Base-by-base conservation (phyloP, 2,797 vertebrate species). In the Acanthurus lineatus region DNA sequence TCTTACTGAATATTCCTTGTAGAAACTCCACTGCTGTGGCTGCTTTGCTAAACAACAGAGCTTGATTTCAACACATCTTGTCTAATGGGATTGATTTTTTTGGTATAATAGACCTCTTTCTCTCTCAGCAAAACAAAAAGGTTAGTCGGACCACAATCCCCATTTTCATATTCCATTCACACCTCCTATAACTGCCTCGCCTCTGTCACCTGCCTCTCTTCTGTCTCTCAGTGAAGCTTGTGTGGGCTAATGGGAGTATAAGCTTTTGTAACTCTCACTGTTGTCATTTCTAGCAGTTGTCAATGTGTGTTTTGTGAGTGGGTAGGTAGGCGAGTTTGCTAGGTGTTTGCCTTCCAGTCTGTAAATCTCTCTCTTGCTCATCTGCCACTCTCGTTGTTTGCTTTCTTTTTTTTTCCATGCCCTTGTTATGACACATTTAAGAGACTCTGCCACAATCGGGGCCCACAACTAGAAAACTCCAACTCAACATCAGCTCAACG, bases 21-120 rank as follows among this genome's bases (percentile, higher is more conserved):
- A 73, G 86, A 79, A 69, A 47, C 77, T 74, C 48, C 20, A 28
- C 73, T 11, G 42, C 16, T 32, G 73, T 72, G 40, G 54, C 71
- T 49, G 76, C 71, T 79, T 75, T 32, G 45, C 70, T 75, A 69
- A 85, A 83, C 64, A 81, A 75, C 28, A 76, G 62, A 62, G 77
- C 25, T 64, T 81, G 73, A 83, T 88, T 77, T 79, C 38, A 61
- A 64, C 68, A 60, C 63, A 45, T 25, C 48, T 76, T 60, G n/a
- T 69, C 59, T 69, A 74, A 81, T 76, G 47, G 61, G 67, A 57
- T 68, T 44, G 16, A 56, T 69, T 65, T 76, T 20, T 44, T 75
- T 53, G 28, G 10, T 69, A 51, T 65, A 83, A 81, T 62, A 51
- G 14, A 35, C 20, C 15, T 73, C 28, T 35, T 54, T 73, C 19